Base-by-base conservation (phyloP, 2,797 vertebrate genomes). In the Sphenodon punctatus region DNA sequence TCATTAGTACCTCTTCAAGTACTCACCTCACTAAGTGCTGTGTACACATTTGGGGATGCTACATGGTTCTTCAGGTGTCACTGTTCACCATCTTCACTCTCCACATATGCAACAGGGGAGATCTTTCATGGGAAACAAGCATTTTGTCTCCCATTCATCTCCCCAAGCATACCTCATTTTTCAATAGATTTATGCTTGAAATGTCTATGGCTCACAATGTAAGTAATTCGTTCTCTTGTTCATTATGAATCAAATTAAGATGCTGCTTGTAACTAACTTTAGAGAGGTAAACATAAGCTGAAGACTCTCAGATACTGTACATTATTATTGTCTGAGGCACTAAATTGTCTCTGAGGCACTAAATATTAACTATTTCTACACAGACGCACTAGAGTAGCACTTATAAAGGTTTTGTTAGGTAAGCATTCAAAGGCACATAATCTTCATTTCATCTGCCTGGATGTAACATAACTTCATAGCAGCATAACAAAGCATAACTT, bases 401-500 rank as follows among this genome's bases (percentile, higher is more conserved):
- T 48, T 41, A 34, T 70, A 72, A 86, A 79, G 45, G 58, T 30
- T 80, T 75, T 82, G 20, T 55, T 89, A 88, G 76, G 75, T 56
- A 77, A 69, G n/a, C 89, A 89, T 86, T 88, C 84, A 80, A 89
- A 91, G 75, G 49, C 77, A 82, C 90, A 79, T 67, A 88, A 81
- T 66, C 42, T 75, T 74, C 67, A 27, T 73, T 73, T 22, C 4
- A 0, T 38, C 45, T 85, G 86, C 63, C 55, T 88, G 78, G 77
- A 73, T 78, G 87, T 88, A n/a, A n/a, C n/a, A n/a, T n/a, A n/a
- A n/a, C n/a, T n/a, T n/a, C n/a, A n/a, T n/a, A n/a, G n/a, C n/a
- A n/a, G n/a, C n/a, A n/a, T n/a, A n/a, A n/a, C n/a, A n/a, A n/a
- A n/a, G n/a, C n/a, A n/a, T n/a, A 72, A 72, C 27, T 15, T 14